phyloP scores from a whole-genome alignment of 1,140 invertebrate species.

The Drosophila pseudoobscura region DNA sequence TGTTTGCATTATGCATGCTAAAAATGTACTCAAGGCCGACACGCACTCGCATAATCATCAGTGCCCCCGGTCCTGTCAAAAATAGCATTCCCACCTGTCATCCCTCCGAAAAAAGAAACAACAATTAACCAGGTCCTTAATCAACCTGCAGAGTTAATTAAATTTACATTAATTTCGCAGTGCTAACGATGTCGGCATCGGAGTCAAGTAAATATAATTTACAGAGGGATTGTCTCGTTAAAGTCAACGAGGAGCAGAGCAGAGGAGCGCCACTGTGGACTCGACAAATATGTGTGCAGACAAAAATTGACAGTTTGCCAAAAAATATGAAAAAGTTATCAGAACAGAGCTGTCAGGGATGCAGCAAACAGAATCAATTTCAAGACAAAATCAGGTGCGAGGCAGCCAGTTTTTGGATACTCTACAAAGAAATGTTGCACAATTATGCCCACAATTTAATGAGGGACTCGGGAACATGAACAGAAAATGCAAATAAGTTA shows the following conservation, averaged over 20 bases:
- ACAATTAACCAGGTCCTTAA: slow-evolving; percentile 8
- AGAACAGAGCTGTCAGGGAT: slow-evolving; percentile 16
- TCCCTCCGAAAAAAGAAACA: slow-evolving; percentile 1
- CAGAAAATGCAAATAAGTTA: slow-evolving; percentile 13
- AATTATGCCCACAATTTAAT: not conserved
- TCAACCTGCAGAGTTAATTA: slow-evolving; percentile 49
- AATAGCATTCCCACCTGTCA: not conserved
- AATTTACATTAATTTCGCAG: slow-evolving; percentile 59
- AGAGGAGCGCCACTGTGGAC: slow-evolving; percentile 32
- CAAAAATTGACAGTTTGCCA: slow-evolving; percentile 45
- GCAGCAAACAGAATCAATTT: slow-evolving; percentile 42
- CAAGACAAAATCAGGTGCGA: not conserved
- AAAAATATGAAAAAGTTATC: slow-evolving; percentile 38
- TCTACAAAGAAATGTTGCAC: slow-evolving; percentile 18
- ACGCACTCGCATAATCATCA: slow-evolving; percentile 9
- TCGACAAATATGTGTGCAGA: slow-evolving; percentile 60
- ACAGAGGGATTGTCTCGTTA: slow-evolving; percentile 52
- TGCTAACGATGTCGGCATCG: slow-evolving; percentile 37
- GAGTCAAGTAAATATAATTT: slow-evolving; percentile 44
- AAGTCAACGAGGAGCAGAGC: slow-evolving; percentile 42
- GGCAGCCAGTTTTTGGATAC: slow-evolving; percentile 26
- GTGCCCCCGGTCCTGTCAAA: not conserved
- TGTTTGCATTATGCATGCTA: slow-evolving; percentile 63
- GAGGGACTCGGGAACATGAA: slow-evolving; percentile 15
- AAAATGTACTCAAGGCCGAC: slow-evolving; percentile 51